These are phyloP conservation scores for roundworm (Caenorhabditis elegans) DNA, from an alignment of 1,140 invertebrate genomes.

Conservation along the genomic window DNA sequence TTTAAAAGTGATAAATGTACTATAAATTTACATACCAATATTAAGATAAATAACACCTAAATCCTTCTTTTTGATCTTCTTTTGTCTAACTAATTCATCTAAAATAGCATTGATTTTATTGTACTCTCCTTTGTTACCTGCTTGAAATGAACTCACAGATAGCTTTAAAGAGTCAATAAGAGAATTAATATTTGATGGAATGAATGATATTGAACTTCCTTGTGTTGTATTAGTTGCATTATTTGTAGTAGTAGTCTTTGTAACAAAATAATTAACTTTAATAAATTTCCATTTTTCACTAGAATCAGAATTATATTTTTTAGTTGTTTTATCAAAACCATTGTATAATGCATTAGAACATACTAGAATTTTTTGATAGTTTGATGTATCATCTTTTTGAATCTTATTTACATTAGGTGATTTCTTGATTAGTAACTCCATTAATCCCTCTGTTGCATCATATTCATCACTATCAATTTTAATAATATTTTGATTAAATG, in stretches of 20 bases:
- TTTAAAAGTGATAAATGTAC: too few species aligned
- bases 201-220: conserved; percentile 34
- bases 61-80: conserved; percentile 37
- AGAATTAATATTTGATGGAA: conserved; percentile 43
- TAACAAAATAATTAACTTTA: conserved; percentile 41
- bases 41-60: conserved; percentile 42
- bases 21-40: conserved; percentile 47
- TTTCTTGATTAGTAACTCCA: conserved; percentile 49
- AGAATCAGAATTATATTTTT: conserved; percentile 46
- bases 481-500: conserved; percentile 46
- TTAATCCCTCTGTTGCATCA: conserved; percentile 42
- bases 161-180: conserved; percentile 37
- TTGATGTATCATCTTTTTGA: conserved; percentile 42
- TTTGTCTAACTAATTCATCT: conserved; percentile 43
- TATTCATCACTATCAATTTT: conserved; percentile 40
- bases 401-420: conserved; percentile 48
- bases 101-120: conserved; percentile 47
- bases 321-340: conserved; percentile 41
- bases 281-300: conserved; percentile 51
- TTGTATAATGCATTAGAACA: conserved; percentile 49
- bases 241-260: conserved; percentile 24
- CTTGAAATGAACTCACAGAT: conserved; percentile 37
- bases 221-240: too few species aligned
- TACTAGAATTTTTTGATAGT: conserved; percentile 48
- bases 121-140: conserved; percentile 44